Percentiles rank a stretch among this genome's conserved stretches.
Conservation (phyloP, 1,140 invertebrate genomes). For the Pseudachorutes palmiensis region DNA sequence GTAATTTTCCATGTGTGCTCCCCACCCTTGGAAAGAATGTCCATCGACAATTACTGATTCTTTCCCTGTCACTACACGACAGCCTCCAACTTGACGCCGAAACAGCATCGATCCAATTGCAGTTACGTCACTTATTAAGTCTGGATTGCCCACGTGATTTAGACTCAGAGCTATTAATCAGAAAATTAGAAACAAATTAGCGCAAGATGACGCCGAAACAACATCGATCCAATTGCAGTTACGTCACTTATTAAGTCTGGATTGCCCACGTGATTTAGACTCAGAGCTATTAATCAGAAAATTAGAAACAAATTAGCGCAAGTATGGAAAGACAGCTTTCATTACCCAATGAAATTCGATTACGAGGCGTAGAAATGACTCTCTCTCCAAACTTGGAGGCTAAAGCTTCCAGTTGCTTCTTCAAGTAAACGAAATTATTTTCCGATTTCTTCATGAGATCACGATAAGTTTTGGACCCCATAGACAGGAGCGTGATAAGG, state of each 20-base stretch:
- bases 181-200: too few species aligned
- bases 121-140: constrained; percentile 41
- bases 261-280: too few species aligned
- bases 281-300: constrained; percentile 42
- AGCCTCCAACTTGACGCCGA: constrained; percentile 60
- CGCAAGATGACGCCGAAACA: constrained; percentile 63
- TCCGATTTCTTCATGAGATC: constrained; percentile 57
- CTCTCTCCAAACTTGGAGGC: constrained; percentile 56
- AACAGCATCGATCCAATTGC: constrained; percentile 66
- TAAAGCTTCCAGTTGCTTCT: constrained; percentile 48
- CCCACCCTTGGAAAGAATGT: constrained; percentile 59
- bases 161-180: constrained; percentile 43
- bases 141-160: too few species aligned
- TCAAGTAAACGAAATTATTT: constrained; percentile 42
- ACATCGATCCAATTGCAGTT: constrained; percentile 60
- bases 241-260: too few species aligned
- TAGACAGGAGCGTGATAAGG: constrained; percentile 68
- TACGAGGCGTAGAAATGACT: constrained; percentile 57
- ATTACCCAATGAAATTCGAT: constrained; percentile 69
- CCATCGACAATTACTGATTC: constrained; percentile 52
- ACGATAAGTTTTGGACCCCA: constrained; percentile 62
- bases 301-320: too few species aligned
- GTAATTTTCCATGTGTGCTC: constrained; percentile 57
- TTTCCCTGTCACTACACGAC: constrained; percentile 52
- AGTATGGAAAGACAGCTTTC: too few species aligned